These are phyloP conservation scores for Noctua janthina DNA, from an alignment of 2,888 invertebrate genomes.

Conservation along the genomic window DNA sequence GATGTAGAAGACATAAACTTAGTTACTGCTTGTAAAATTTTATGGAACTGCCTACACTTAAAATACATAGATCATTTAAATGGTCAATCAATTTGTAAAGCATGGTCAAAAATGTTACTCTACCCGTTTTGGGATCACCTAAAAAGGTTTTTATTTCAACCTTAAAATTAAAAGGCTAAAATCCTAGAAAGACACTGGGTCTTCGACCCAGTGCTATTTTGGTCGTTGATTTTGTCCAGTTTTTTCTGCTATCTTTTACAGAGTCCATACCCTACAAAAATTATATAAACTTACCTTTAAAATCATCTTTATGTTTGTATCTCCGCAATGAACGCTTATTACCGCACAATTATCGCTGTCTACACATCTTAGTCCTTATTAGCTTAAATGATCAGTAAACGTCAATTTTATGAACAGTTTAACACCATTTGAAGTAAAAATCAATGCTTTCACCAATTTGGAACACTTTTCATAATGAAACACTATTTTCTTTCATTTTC, in stretches of 20 bases:
- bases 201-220: not conserved
- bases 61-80: too few species aligned
- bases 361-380: not conserved
- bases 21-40: too few species aligned
- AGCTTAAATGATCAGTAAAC: not conserved
- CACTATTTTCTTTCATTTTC: not conserved
- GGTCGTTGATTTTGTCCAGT: not conserved
- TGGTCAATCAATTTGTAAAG: not conserved
- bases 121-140: not conserved
- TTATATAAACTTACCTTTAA: constrained; percentile 58
- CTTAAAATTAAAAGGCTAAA: not conserved
- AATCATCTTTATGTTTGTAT: constrained; percentile 63
- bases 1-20: too few species aligned
- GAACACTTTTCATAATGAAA: not conserved
- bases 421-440: not conserved
- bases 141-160: too few species aligned
- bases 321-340: constrained; percentile 35
- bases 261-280: not conserved
- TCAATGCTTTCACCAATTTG: not conserved
- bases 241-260: not conserved
- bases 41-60: not conserved
- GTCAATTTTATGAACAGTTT: not conserved
- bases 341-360: not conserved
- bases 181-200: not conserved
- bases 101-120: not conserved